These are phyloP conservation scores for Eleginops maclovinus DNA, from an alignment of 2,113 vertebrate species.

Conservation along the genomic window DNA sequence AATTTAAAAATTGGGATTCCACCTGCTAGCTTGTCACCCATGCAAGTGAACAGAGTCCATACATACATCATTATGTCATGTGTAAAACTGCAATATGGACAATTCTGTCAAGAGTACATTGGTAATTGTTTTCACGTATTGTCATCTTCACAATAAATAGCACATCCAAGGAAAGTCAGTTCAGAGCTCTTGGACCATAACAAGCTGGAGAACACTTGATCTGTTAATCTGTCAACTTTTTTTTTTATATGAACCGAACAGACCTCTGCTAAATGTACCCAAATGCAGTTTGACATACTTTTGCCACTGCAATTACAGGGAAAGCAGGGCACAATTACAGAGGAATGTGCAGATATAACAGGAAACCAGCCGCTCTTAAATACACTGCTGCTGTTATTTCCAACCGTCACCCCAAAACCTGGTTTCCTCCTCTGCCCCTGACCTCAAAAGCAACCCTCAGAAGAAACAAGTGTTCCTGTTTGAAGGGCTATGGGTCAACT, in stretches of 20 bases:
- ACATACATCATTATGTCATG: background rate
- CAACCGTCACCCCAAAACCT: slow-evolving; percentile 27
- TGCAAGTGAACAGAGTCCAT: background rate
- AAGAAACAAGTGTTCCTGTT: slow-evolving; percentile 34
- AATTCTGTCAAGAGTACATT: background rate
- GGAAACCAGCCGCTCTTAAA: slow-evolving; percentile 24
- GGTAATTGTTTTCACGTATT: background rate
- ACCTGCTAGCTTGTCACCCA: background rate
- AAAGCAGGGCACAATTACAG: slow-evolving; percentile 50
- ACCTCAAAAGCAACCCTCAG: slow-evolving; percentile 12
- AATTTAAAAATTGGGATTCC: too few relatives aligned
- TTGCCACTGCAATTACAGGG: slow-evolving; percentile 45
- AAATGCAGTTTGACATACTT: slow-evolving; percentile 48
- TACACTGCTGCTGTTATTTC: slow-evolving; percentile 40
- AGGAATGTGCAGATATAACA: slow-evolving; percentile 54
- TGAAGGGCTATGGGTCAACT: slow-evolving; percentile 37
- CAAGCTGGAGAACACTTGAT: background rate
- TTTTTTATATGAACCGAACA: slow-evolving; percentile 23
- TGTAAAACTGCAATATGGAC: background rate
- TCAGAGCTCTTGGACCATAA: slow-evolving; percentile 10
- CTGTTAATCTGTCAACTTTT: slow-evolving; percentile 58
- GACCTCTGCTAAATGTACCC: slow-evolving; percentile 35
- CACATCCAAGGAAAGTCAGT: slow-evolving; percentile 5
- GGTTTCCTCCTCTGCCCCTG: slow-evolving; percentile 15
- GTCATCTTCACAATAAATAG: slow-evolving; percentile 3